Evolutionary conservation across 2,888 invertebrate genomes (phyloP), one percentile per base, ranked within the genome.

Genomic region (Drosophila vallismaia): DNA sequence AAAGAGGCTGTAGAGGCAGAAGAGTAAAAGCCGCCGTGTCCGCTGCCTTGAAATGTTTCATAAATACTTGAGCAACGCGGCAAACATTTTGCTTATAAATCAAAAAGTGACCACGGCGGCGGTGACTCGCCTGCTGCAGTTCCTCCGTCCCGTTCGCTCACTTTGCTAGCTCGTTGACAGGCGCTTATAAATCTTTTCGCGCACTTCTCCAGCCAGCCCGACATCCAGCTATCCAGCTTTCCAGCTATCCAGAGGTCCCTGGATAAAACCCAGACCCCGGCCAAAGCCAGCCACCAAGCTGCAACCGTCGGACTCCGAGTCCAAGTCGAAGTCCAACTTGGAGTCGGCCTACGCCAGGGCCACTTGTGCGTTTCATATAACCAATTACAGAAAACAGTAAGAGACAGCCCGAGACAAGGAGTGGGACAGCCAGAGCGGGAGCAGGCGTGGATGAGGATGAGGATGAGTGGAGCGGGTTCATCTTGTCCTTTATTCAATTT

Each of bases 101-200:
- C 85, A 85, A 85, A 88, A 85, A 88, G 74, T 74, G 77, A 77
- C 81, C 85, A 80, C 72, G 70, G 67, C 79, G 68, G 71, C 69
- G 72, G 58, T 68, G 71, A 78, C 76, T 78, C 70, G 73, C 69
- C 54, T 28, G 50, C 56, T 46, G 50, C 71, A 60, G 51, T 51
- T 49, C 53, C 49, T 40, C 31, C 54, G 36, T 54, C 70, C 53
- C 48, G 29, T 69, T 29, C 49, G 12, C 40, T 42, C 69, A 28
- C 59, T 56, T 71, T 58, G 58, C 49, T 40, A 67, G 79, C 76
- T 58, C 73, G 84, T 77, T 84, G 88, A 89, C 89, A 89, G 89
- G 81, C 88, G 85, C 89, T 88, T 88, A 85, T 85, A 85, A 85
- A 85, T 85, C 85, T 88, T 83, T 88, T 88, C 88, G 88, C 85